Evolutionary conservation across 2,888 invertebrate species (phyloP).

Genomic region (Orchesellides sinensis): DNA sequence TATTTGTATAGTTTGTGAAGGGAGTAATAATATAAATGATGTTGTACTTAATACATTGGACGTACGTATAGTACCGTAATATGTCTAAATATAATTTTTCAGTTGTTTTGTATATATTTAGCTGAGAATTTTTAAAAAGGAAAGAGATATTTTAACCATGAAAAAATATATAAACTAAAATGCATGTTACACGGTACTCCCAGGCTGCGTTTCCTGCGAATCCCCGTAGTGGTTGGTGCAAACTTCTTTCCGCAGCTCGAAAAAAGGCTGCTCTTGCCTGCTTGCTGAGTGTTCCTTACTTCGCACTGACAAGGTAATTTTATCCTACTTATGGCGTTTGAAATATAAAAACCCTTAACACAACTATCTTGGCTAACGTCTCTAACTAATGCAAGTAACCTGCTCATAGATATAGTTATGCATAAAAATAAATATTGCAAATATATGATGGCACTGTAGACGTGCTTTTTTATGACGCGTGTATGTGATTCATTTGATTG

Average conservation of each 20-base stretch:
- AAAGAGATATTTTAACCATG: slow-evolving; percentile 78
- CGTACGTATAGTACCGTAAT: too few species aligned
- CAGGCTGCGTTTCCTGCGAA: slow-evolving; percentile 86
- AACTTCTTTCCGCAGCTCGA: slow-evolving; percentile 89
- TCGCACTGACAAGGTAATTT: slow-evolving; percentile 91
- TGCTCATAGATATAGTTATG: too few species aligned
- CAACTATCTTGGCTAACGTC: slow-evolving; percentile 9
- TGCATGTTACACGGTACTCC: slow-evolving; percentile 76
- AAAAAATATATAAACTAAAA: slow-evolving; percentile 55
- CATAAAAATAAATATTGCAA: slow-evolving; percentile 13
- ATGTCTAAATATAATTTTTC: too few species aligned
- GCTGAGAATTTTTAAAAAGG: slow-evolving; percentile 31
- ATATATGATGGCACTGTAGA: slow-evolving; percentile 35
- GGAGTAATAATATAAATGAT: too few species aligned
- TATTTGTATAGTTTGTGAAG: too few species aligned
- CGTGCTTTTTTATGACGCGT: slow-evolving; percentile 50
- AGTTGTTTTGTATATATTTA: slow-evolving; percentile 6
- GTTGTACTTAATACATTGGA: too few species aligned
- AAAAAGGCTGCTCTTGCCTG: slow-evolving; percentile 98
- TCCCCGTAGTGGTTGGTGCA: slow-evolving; percentile 86
- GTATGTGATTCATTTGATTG: slow-evolving; percentile 46
- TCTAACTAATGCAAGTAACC: slow-evolving; percentile 6
- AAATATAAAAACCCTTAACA: too few species aligned
- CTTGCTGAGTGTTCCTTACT: slow-evolving; percentile 93
- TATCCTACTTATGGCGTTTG: slow-evolving; percentile 17